phyloP scores from a whole-genome alignment of 2,888 invertebrate genomes.

The Rotaria socialis region DNA sequence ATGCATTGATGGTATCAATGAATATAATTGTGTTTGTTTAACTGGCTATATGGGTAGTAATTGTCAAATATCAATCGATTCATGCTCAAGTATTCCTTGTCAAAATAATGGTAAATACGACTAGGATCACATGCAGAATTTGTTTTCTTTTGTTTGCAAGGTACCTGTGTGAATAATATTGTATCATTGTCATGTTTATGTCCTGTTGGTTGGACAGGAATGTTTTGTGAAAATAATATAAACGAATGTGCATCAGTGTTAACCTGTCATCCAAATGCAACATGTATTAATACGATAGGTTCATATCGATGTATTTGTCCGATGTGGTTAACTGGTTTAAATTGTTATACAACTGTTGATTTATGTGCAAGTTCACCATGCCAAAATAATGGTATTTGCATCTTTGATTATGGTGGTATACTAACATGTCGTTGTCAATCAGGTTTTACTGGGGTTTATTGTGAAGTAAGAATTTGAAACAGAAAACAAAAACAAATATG shows the following conservation, averaged over 20 bases:
- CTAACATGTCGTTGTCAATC: constrained; percentile 48
- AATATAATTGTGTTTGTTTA: constrained; percentile 27
- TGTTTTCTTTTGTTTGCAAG: background rate
- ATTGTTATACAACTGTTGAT: constrained; percentile 39
- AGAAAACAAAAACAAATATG: background rate
- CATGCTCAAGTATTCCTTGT: constrained; percentile 35
- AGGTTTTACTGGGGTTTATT: constrained; percentile 36
- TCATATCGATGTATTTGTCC: constrained; percentile 38
- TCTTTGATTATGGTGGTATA: constrained; percentile 39
- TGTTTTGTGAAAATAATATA: constrained; percentile 39
- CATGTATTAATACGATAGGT: constrained; percentile 41
- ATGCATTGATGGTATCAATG: constrained; percentile 43
- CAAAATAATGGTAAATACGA: constrained; percentile 39
- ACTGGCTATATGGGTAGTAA: background rate
- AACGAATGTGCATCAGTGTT: constrained; percentile 37
- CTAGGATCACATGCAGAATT: no score
- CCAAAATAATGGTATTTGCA: constrained; percentile 41
- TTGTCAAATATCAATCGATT: background rate
- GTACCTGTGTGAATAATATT: background rate
- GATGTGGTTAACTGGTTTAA: constrained; percentile 37
- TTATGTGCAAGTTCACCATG: constrained; percentile 39
- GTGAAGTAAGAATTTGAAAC: background rate
- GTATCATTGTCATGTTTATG: constrained; percentile 38
- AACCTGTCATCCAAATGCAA: constrained; percentile 41
- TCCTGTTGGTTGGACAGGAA: constrained; percentile 43